Conservation (phyloP, 2,113 vertebrate genomes). For the Thermophis baileyi region DNA sequence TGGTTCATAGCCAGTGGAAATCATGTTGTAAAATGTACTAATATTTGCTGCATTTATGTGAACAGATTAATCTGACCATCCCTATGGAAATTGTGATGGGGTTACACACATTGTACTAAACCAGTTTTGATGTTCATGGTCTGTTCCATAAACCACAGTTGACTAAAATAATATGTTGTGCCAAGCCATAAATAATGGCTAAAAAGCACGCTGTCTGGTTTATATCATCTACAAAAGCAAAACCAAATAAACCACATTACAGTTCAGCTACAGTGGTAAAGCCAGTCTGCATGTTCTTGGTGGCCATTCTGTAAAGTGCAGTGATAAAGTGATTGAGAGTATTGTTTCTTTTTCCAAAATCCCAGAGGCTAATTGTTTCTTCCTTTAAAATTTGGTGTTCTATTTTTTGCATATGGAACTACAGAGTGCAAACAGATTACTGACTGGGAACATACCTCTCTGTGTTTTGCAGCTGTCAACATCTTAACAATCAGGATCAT, state of each 20-base stretch:
- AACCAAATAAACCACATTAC: not conserved
- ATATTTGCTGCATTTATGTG: not conserved
- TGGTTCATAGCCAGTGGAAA: not conserved
- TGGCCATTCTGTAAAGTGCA: not conserved
- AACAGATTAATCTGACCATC: not conserved
- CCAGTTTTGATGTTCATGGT: not conserved
- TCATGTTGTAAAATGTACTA: not conserved
- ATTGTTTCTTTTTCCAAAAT: not conserved
- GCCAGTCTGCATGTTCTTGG: not conserved
- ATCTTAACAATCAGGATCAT: constrained; percentile 21
- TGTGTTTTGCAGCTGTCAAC: constrained; percentile 30
- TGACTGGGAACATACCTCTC: constrained; percentile 28
- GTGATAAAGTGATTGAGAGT: not conserved
- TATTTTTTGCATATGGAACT: not conserved
- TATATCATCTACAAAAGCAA: not conserved
- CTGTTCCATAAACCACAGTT: not conserved
- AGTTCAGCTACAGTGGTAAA: not conserved
- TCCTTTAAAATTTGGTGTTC: constrained; percentile 9
- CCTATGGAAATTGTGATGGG: not conserved
- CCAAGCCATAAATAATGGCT: not conserved
- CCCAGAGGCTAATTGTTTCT: not conserved
- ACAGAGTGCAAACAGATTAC: not conserved
- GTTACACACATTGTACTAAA: not conserved
- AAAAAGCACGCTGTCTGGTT: not conserved
- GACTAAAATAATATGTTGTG: not conserved